Evolutionary conservation across 1,140 invertebrate species (phyloP).

Genomic region (Pseudomyrmex dendroicus): DNA sequence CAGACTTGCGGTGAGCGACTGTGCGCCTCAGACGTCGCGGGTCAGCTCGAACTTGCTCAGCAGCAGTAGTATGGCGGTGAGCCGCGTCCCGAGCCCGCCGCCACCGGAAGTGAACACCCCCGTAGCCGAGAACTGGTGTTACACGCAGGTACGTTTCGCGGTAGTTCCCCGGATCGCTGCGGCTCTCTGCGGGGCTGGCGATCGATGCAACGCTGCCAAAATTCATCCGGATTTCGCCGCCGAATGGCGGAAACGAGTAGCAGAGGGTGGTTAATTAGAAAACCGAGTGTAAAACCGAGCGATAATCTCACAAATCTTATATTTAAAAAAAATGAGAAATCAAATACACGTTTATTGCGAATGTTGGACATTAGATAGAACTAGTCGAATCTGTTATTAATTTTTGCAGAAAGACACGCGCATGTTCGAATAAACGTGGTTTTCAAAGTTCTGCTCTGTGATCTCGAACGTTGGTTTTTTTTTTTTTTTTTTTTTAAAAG

Average conservation of each 20-base stretch:
- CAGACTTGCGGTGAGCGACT: constrained; percentile 94
- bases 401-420: too few species aligned
- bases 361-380: too few species aligned
- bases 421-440: neutral
- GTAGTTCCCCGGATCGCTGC: neutral
- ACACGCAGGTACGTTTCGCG: constrained; percentile 92
- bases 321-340: too few species aligned
- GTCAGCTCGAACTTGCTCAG: constrained; percentile 91
- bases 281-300: neutral
- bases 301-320: too few species aligned
- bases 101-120: constrained; percentile 96
- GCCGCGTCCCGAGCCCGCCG: constrained; percentile 95
- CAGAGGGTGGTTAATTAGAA: neutral
- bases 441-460: too few species aligned
- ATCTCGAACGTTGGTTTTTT: too few species aligned
- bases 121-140: constrained; percentile 98
- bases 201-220: constrained; percentile 39
- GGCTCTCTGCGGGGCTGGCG: constrained; percentile 12
- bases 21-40: constrained; percentile 92
- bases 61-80: constrained; percentile 94
- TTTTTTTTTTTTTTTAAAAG: too few species aligned
- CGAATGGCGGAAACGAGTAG: constrained; percentile 12
- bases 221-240: constrained; percentile 25
- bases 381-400: too few species aligned
- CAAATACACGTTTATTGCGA: too few species aligned